Evolutionary conservation across 2,797 vertebrate species (phyloP).

Genomic region (Enteromius fasciolatus): DNA sequence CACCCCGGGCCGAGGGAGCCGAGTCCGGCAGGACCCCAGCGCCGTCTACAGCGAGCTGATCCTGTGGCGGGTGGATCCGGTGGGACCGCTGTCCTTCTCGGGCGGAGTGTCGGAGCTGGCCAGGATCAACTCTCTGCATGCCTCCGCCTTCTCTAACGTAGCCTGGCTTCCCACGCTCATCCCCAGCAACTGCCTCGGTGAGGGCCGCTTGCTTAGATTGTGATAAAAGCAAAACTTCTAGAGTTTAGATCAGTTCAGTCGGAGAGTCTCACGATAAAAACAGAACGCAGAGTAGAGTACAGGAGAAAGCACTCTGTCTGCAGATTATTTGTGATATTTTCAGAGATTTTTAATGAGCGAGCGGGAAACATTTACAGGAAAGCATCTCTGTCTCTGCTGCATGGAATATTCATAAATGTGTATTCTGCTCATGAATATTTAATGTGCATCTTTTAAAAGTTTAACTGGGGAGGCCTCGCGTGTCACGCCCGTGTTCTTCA

Average conservation of each 20-base stretch:
- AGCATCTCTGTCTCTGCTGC: not conserved
- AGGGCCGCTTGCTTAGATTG: constrained; percentile 57
- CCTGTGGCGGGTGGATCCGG: constrained; percentile 96
- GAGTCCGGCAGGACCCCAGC: constrained; percentile 83
- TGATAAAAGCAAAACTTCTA: too few species aligned
- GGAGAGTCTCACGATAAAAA: not conserved
- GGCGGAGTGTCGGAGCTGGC: constrained; percentile 97
- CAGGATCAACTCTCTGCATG: constrained; percentile 95
- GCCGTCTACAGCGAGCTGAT: constrained; percentile 97
- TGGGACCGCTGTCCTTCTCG: constrained; percentile 93
- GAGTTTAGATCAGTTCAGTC: not conserved
- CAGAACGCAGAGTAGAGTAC: not conserved
- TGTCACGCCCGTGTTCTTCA: not conserved
- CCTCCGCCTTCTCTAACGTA: constrained; percentile 96
- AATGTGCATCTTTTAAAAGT: not conserved
- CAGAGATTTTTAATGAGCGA: not conserved
- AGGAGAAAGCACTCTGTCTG: not conserved
- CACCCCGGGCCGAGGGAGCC: constrained; percentile 61
- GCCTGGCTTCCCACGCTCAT: constrained; percentile 96
- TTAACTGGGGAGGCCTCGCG: not conserved
- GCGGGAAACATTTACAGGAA: not conserved
- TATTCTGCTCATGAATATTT: constrained; percentile 16
- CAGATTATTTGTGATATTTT: not conserved
- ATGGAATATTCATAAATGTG: constrained; percentile 13
- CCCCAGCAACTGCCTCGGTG: constrained; percentile 96